Evolutionary conservation across 2,888 invertebrate genomes (phyloP).

Genomic region (Agrotis ipsilon): DNA sequence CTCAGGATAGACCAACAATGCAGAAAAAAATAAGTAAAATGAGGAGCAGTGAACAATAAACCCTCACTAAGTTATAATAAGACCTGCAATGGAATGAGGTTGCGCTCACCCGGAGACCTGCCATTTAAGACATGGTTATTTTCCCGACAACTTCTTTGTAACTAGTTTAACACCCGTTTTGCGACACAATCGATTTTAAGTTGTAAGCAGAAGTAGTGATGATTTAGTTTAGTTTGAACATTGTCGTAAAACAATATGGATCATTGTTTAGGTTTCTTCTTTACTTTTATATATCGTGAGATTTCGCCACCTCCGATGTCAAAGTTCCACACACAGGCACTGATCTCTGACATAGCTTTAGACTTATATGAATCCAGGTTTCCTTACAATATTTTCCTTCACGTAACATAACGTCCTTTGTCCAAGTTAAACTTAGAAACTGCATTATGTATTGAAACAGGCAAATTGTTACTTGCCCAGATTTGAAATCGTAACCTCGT

Average conservation of each 20-base stretch:
- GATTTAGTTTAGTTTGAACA: not conserved
- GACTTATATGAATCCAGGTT: no score
- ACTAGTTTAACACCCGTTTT: constrained; percentile 42
- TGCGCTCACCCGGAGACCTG: constrained; percentile 34
- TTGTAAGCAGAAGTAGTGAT: not conserved
- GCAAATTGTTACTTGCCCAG: no score
- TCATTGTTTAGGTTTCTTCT: no score
- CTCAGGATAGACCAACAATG: not conserved
- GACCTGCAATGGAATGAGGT: constrained; percentile 39
- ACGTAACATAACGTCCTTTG: no score
- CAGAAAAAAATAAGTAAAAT: constrained; percentile 31
- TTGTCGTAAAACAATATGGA: not conserved
- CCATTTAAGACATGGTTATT: constrained; percentile 54
- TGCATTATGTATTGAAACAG: no score
- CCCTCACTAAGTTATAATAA: constrained; percentile 37
- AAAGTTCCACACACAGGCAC: no score
- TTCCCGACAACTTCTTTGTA: constrained; percentile 52
- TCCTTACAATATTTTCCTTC: no score
- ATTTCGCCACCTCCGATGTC: no score
- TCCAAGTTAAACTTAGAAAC: no score
- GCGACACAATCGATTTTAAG: not conserved
- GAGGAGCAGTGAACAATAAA: constrained; percentile 32
- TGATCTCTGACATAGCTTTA: no score
- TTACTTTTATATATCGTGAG: no score
- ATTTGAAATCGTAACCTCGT: no score